phyloP scores from a whole-genome alignment of 1,140 invertebrate species.

The Pseudomyrmex cubaensis region DNA sequence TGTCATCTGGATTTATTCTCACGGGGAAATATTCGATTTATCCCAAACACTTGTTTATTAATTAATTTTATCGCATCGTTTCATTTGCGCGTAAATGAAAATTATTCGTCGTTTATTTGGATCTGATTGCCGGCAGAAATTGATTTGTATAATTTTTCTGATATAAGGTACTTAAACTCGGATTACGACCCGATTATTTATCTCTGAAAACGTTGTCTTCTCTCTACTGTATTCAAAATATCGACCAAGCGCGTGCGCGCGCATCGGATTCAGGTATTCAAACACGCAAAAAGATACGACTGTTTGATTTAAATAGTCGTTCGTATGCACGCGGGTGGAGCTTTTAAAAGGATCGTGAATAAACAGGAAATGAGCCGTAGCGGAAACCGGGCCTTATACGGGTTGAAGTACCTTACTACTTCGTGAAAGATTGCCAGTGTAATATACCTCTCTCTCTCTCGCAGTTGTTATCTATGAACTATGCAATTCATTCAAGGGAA shows the following conservation, averaged over 20 bases:
- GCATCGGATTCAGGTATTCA: no score
- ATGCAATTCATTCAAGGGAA: conserved; percentile 5
- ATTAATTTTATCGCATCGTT: neutral
- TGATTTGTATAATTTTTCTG: neutral
- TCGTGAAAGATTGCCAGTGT: conserved; percentile 15
- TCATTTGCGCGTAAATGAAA: neutral
- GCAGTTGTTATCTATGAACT: conserved; percentile 6
- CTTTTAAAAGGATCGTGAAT: conserved; percentile 1
- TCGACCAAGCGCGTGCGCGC: neutral
- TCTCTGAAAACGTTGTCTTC: neutral
- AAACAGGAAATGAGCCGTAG: conserved; percentile 12
- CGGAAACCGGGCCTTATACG: conserved; percentile 19
- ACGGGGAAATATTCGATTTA: neutral
- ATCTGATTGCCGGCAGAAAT: conserved; percentile 18
- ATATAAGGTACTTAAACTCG: neutral
- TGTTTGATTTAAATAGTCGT: neutral
- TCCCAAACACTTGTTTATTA: neutral
- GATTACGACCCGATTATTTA: neutral
- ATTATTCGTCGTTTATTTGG: neutral
- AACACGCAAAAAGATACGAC: neutral
- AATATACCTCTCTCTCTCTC: conserved; percentile 6
- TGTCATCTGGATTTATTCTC: neutral
- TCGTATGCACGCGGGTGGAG: neutral
- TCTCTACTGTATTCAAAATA: neutral
- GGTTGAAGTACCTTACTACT: neutral